These are phyloP conservation scores for Ferdinandea cuprea DNA, from an alignment of 2,888 invertebrate genomes.

Conservation along the genomic window DNA sequence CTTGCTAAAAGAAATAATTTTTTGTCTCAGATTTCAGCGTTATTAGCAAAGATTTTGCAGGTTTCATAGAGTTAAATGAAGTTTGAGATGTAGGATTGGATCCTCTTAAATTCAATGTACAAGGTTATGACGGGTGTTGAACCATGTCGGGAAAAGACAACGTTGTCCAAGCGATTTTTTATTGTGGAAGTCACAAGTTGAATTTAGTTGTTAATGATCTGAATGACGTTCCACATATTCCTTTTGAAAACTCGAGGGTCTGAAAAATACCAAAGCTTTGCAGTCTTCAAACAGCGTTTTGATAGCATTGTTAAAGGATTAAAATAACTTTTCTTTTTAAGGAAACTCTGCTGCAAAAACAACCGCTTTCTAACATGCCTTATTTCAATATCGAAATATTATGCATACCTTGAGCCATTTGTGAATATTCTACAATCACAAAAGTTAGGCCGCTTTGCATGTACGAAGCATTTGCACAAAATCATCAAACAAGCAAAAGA, in stretches of 20 bases:
- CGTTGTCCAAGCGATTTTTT: background rate
- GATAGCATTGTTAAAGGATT: background rate
- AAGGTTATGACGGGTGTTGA: too few relatives aligned
- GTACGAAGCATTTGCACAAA: background rate
- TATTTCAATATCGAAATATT: background rate
- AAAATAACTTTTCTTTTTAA: background rate
- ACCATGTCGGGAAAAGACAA: background rate
- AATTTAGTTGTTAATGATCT: slow-evolving; percentile 15
- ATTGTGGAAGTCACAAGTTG: slow-evolving; percentile 21
- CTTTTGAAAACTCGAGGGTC: slow-evolving; percentile 5
- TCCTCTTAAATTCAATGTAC: too few relatives aligned
- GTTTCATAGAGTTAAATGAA: too few relatives aligned
- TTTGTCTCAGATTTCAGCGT: too few relatives aligned
- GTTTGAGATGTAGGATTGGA: too few relatives aligned
- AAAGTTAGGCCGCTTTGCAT: background rate
- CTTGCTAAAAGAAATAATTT: too few relatives aligned
- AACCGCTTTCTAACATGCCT: background rate
- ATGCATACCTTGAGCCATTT: background rate
- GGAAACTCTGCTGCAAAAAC: slow-evolving; percentile 1
- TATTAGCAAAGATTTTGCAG: too few relatives aligned
- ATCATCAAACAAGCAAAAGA: background rate
- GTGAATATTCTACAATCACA: background rate
- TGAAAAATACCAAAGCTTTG: slow-evolving; percentile 4
- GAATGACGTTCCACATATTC: slow-evolving; percentile 11
- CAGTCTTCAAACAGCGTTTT: background rate